These are phyloP conservation scores for Augochlora pura DNA, from an alignment of 1,140 invertebrate genomes.

Conservation along the genomic window DNA sequence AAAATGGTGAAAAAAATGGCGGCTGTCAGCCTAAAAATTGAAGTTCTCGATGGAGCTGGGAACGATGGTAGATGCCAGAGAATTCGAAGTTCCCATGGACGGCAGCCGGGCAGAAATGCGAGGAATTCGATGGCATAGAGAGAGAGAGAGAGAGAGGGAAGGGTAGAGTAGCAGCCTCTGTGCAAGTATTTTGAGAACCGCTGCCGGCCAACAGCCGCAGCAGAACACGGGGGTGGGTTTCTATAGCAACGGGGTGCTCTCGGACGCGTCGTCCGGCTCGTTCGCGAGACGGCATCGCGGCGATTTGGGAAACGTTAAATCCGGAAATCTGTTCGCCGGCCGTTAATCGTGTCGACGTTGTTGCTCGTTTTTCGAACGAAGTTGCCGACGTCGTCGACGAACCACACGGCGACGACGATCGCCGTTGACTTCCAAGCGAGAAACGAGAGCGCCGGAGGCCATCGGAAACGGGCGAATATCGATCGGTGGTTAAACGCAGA, in stretches of 20 bases:
- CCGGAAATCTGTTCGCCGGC: background rate
- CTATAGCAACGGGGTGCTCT: conserved; percentile 65
- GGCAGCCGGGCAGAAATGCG: too few relatives aligned
- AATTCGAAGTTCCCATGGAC: too few relatives aligned
- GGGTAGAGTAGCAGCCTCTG: too few relatives aligned
- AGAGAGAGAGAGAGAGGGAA: too few relatives aligned
- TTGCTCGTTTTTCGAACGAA: background rate
- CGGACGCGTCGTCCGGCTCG: conserved; percentile 61
- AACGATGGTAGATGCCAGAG: too few relatives aligned
- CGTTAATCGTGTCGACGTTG: background rate
- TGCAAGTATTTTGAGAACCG: conserved; percentile 47
- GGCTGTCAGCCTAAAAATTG: too few relatives aligned
- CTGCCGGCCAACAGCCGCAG: conserved; percentile 27
- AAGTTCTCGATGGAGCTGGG: too few relatives aligned
- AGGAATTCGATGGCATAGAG: too few relatives aligned
- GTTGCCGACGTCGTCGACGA: too few relatives aligned
- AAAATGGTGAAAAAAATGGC: too few relatives aligned
- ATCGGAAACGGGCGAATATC: conserved; percentile 21
- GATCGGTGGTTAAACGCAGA: conserved; percentile 38
- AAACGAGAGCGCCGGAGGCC: background rate
- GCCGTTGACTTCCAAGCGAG: too few relatives aligned
- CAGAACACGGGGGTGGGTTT: conserved; percentile 48
- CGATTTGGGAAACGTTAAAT: conserved; percentile 52
- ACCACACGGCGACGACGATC: too few relatives aligned
- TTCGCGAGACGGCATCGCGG: conserved; percentile 51